Base-by-base conservation (phyloP, 2,113 vertebrate species). In the Myotis brandtii region DNA sequence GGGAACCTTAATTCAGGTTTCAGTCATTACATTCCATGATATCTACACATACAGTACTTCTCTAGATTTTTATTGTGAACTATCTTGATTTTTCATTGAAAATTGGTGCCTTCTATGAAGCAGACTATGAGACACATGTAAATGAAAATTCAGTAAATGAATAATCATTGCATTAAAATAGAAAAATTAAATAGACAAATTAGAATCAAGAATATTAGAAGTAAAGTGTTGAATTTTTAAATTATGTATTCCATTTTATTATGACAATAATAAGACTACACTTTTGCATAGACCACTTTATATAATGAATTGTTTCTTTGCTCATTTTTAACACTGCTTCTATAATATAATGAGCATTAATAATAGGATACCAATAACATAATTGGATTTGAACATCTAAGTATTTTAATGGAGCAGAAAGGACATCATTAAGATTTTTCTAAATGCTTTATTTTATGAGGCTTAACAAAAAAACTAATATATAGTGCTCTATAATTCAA, bases 331-430 rank as follows among this genome's bases (percentile, higher is more conserved):
- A 56, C 54, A 75, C 17, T 48, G 30, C 6, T 92, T 69, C 13
- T 80, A 40, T 83, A 83, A 84, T 72, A 64, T 3, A 20, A 69
- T 92, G n/a, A 90, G 18, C 52, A 84, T 87, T 92, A 92, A 73
- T 84, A 92, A 83, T 20, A 75, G 17, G n/a, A 84, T 94, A 16
- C 77, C 81, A 94, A n/a, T 95, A 89, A 48, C 72, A 21, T 13
- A 91, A 70, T 50, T 96, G 95, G 89, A 96, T 91, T 86, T 90
- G n/a, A 97, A 97, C 92, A 95, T 81, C 79, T 95, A 54, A 81
- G 34, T 90, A 95, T 90, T 92, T 94, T 59, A 97, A 64, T 69
- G 84, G 0, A 83, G 87, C 93, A 96, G 69, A 94, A 40, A 86
- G 77, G 94, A 95, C 43, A 97, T 94, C 16, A 95, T 96, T 52